Base-by-base conservation (phyloP, 1,140 invertebrate genomes). In the Drosophila carrolli region DNA sequence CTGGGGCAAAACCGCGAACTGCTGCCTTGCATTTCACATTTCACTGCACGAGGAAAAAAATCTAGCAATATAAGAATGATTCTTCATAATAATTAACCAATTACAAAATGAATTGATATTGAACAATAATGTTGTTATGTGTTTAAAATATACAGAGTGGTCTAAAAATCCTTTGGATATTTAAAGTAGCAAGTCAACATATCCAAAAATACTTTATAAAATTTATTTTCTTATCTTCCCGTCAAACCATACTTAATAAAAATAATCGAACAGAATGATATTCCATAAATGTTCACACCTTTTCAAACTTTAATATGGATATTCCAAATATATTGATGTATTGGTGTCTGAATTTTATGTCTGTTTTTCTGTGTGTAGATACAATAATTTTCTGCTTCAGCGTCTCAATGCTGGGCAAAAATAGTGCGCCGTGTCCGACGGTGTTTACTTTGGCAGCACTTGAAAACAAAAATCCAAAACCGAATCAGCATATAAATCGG, bases 401-500 rank as follows among this genome's bases (percentile, higher is more conserved):
- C 80, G 70, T 83, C 82, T 83, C 71, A 83, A 83, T 83, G 80
- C 66, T 81, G 75, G 60, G 81, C 81, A 83, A 80, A 88, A 88
- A 88, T 89, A 88, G 81, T 71, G 51, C 73, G 60, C 71, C 66
- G 68, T 81, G 74, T 71, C 65, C 67, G 59, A 75, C 73, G 54
- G 73, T 88, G 84, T 88, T 88, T 88, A 88, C 78, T 76, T 88
- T 88, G 83, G 83, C 83, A 88, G 76, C 80, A 88, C 83, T 89
- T 88, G 83, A 89, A 89, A 70, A 76, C 44, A 71, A 71, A 71
- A 71, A 71, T 71, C 27, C 51, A 58, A 67, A 68, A 48, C 53
- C 50, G 47, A 79, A 81, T 56, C 57, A 35, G 54, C 66, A 77
- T 78, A 51, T 53, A 61, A 56, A 70, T 41, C 66, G 50, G 43